Evolutionary conservation across 2,113 vertebrate species (phyloP).

Genomic region (Manacus vitellinus): DNA sequence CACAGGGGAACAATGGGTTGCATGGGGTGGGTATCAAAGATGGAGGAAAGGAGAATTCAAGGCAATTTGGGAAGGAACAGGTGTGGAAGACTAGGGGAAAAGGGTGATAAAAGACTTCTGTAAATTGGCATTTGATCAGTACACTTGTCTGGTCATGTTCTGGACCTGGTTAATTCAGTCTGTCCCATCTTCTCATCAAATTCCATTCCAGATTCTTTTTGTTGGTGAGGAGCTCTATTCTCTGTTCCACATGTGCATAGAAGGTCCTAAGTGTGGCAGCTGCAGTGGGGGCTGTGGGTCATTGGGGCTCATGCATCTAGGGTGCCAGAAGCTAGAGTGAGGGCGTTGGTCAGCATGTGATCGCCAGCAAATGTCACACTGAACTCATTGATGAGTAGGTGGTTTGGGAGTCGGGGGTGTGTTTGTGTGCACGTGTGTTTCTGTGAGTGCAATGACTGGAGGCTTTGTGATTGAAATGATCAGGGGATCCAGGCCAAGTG

Average conservation of each 20-base stretch:
- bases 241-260: neutral
- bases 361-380: neutral
- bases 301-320: too few species aligned
- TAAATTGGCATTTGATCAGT: neutral
- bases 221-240: neutral
- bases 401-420: neutral
- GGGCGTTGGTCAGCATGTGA: neutral
- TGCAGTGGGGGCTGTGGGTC: neutral
- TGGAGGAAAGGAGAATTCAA: neutral
- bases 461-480: neutral
- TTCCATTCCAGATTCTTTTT: neutral
- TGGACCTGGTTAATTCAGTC: neutral
- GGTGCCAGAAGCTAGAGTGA: neutral
- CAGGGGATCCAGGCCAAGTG: neutral
- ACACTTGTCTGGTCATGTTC: neutral
- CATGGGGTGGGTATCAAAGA: neutral
- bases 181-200: neutral
- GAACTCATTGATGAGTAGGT: fast-evolving
- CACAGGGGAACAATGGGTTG: neutral
- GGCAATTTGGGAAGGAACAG: neutral
- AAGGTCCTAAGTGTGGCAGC: neutral
- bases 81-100: neutral
- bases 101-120: neutral
- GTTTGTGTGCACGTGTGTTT: neutral
- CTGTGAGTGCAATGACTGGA: fast-evolving